phyloP scores from a whole-genome alignment of 2,113 vertebrate genomes.

The Spheniscus mendiculus region DNA sequence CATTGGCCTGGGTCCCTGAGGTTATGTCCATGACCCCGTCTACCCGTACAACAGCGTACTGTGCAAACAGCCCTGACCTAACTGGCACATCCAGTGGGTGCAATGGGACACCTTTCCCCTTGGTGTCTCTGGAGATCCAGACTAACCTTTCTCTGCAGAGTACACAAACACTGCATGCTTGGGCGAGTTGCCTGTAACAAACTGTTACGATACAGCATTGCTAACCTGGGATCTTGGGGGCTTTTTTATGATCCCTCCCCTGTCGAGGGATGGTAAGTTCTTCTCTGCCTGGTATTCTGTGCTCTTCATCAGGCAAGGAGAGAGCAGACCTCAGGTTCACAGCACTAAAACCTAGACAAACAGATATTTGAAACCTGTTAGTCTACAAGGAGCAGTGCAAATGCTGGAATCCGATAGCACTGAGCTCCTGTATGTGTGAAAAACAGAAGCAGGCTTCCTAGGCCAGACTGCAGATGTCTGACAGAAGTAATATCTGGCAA shows the following conservation, averaged over 20 bases:
- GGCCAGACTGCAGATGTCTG: background rate
- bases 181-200: background rate
- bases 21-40: background rate
- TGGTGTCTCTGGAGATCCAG: background rate
- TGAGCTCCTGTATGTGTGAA: background rate
- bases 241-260: background rate
- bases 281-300: background rate
- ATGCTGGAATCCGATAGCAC: accelerated
- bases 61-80: background rate
- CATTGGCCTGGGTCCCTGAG: background rate
- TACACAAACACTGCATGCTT: background rate
- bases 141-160: background rate
- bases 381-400: background rate
- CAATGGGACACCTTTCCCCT: background rate
- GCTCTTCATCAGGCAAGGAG: background rate
- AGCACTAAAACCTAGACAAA: background rate
- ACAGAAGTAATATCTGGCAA: background rate
- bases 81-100: background rate
- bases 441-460: background rate
- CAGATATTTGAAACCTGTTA: background rate
- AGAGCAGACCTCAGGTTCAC: background rate
- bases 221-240: background rate
- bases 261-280: background rate
- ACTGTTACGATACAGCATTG: background rate
- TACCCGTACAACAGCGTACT: accelerated